Evolutionary conservation across 2,113 vertebrate species (phyloP), one percentile per base, ranked within the genome.

Genomic region (Scomber scombrus): DNA sequence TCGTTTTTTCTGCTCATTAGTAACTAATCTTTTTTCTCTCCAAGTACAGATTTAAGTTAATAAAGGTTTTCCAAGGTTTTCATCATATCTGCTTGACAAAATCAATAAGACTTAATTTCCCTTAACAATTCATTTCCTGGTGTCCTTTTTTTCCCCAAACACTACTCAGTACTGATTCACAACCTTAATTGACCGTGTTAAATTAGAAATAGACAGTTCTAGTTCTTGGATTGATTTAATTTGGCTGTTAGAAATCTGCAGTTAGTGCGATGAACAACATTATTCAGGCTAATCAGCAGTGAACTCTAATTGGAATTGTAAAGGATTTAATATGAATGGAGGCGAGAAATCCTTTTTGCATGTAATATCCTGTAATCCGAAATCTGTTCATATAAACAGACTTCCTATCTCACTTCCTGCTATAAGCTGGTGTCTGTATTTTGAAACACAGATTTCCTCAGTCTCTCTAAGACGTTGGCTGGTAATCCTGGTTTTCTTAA

Each of bases 21-120:
- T 40, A 7, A 40, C 34, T 40, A 9, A 40, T 8, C 34, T 40
- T 40, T 40, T 9, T 40, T 40, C 5, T 26, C 14, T 50, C 19
- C 26, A 26, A 43, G 19, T 49, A 78, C 46, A 43, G 0, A 18
- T 52, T 40, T 29, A 18, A 75, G 63, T 64, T 11, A 46, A 60
- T 40, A 49, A 66, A 40, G 34, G 34, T 40, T 40, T 40, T 40
- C 34, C 12, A 64, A 45, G 34, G 46, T 50, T 56, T 70, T 52
- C 1, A 40, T 82, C 12, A 43, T 56, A 10, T 75, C 11, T 74
- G 21, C 21, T 74, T 75, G 21, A 21, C n/a, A 21, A 51, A 72
- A 80, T 72, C 31, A 61, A 76, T 51, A 16, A 12, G 34, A 29
- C 8, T 60, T 8, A n/a, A 51, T 81, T 81, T 75, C 45, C 43